Evolutionary conservation across 2,113 vertebrate species (phyloP).

Genomic region (Plecturocebus donacophilus): DNA sequence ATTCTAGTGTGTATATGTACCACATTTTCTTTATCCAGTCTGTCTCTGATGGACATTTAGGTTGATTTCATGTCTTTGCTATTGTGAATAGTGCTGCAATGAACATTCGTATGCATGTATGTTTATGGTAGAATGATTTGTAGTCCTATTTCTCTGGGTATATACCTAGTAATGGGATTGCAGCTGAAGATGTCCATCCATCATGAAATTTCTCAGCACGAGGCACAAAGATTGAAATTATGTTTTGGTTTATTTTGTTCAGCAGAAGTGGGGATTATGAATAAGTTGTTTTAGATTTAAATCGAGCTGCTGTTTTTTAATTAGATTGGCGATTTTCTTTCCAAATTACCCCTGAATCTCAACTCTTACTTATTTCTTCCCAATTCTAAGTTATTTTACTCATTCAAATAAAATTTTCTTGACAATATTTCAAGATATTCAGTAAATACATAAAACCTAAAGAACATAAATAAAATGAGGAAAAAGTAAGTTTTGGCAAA

Average conservation of each 20-base stretch:
- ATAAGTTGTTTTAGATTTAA: background rate
- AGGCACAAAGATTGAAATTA: background rate
- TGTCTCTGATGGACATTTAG: too few relatives aligned
- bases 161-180: too few relatives aligned
- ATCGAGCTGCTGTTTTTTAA: background rate
- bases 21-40: too few relatives aligned
- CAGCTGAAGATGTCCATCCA: background rate
- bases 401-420: background rate
- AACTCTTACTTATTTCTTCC: background rate
- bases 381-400: background rate
- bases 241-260: background rate
- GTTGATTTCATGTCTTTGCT: too few relatives aligned
- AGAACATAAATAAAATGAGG: background rate
- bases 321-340: background rate
- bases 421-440: background rate
- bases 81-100: too few relatives aligned
- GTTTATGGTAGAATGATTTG: too few relatives aligned
- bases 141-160: too few relatives aligned
- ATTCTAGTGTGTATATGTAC: too few relatives aligned
- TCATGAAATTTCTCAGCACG: background rate
- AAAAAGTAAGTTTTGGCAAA: slow-evolving; percentile 18
- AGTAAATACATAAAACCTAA: background rate
- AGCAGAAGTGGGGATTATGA: background rate
- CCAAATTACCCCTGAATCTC: background rate
- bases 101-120: too few relatives aligned